These are phyloP conservation scores for Papilio aristodemus DNA, from an alignment of 1,140 invertebrate species.

Conservation along the genomic window DNA sequence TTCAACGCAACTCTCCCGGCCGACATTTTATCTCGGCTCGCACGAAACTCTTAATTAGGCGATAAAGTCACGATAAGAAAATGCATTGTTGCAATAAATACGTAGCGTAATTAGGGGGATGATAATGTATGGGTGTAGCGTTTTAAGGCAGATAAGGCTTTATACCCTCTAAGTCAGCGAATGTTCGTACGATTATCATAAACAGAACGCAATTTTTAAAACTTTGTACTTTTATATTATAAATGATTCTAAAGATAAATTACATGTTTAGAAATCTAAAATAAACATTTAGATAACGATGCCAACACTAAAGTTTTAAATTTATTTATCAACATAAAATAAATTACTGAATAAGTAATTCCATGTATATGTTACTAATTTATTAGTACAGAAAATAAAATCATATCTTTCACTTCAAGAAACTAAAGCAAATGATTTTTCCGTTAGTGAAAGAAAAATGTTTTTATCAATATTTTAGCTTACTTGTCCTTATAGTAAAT, in stretches of 20 bases:
- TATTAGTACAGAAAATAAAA: no score
- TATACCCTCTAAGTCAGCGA: neutral
- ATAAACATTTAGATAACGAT: no score
- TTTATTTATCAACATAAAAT: no score
- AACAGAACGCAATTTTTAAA: neutral
- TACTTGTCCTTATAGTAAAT: neutral
- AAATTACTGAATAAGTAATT: no score
- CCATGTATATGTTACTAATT: no score
- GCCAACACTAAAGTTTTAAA: no score
- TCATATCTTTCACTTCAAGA: no score
- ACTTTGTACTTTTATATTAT: neutral
- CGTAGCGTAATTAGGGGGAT: slow-evolving; percentile 17
- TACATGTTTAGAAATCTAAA: no score
- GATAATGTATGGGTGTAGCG: neutral
- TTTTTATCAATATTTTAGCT: neutral
- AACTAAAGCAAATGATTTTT: no score
- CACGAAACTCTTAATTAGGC: slow-evolving; percentile 38
- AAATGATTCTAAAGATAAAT: no score
- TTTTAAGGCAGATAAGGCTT: neutral
- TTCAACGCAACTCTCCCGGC: slow-evolving; percentile 42
- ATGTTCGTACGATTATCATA: neutral
- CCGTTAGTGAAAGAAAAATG: neutral
- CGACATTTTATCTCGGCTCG: slow-evolving; percentile 46
- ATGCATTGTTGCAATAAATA: slow-evolving; percentile 30
- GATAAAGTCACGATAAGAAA: slow-evolving; percentile 16